Evolutionary conservation across 2,888 invertebrate species (phyloP), one percentile per base, ranked within the genome.

Genomic region (Punctoribates punctum): DNA sequence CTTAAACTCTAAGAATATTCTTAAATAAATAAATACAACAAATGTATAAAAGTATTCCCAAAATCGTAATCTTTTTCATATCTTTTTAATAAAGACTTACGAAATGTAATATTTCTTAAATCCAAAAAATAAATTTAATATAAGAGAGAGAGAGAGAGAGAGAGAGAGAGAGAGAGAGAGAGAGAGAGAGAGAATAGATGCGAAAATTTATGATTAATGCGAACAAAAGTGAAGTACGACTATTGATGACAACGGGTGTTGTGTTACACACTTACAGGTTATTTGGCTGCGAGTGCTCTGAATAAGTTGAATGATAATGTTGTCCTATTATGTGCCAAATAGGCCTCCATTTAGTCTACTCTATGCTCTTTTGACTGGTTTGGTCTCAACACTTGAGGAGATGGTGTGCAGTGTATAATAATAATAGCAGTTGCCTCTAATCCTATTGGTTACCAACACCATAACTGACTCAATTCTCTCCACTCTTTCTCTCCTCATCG

Each of bases 371-470:
- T 70, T 70, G 34, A 34, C 65, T 25, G 34, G 8, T 29, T 23
- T 25, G 57, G 57, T 57, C 20, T 27, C 15, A 13, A 27, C 42
- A 42, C 42, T 60, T 11, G 60, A 34, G 27, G 13, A 60, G 13
- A 60, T 60, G 27, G 60, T 60, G 23, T 60, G 15, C 9, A 20
- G 38, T 38, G 11, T 25, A 25, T 23, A 23, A 48, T 23, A 23
- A 48, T 46, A 72, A 72, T 72, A 72, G 46, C 72, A 72, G 72
- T 72, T 72, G 72, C 46, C 46, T 72, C 42, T 25, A 23, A 72
- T 72, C 42, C 72, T 20, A 72, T 72, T 72, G 72, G 72, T 48
- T 72, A 5, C n/a, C 48, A 27, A 25, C 46, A 46, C 72, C 23
- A 72, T 72, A 46, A 46, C 17, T 72, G 72, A 29, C 34, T 25